phyloP scores from a whole-genome alignment of 2,113 vertebrate species.

The Acrocephalus arundinaceus region DNA sequence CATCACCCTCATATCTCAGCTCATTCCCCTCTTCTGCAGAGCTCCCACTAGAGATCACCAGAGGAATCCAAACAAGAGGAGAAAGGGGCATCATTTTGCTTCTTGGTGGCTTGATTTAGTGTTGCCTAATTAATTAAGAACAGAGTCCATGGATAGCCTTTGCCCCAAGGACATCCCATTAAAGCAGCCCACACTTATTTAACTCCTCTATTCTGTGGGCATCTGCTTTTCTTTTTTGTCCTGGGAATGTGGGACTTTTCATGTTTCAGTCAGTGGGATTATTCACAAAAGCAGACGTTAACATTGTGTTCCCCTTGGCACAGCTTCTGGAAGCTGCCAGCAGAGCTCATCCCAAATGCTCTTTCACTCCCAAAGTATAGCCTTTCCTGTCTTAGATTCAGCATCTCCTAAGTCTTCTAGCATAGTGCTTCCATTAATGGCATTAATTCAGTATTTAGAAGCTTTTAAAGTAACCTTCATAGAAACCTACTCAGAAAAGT shows the following conservation, averaged over 20 bases:
- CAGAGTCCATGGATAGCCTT: not conserved
- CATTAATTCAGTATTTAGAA: not conserved
- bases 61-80: not conserved
- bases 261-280: not conserved
- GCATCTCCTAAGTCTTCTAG: not conserved
- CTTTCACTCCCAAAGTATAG: not conserved
- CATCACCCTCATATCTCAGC: not conserved
- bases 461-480: not conserved
- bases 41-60: accelerated
- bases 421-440: not conserved
- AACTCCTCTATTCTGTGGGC: not conserved
- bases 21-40: not conserved
- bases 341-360: not conserved
- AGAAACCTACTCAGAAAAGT: not conserved
- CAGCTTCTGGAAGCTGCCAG: not conserved
- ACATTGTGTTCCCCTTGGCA: not conserved
- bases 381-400: not conserved
- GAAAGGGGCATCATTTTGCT: not conserved
- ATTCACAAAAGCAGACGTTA: not conserved
- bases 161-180: not conserved
- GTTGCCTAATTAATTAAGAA: not conserved
- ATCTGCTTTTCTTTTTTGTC: not conserved
- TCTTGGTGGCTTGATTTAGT: not conserved
- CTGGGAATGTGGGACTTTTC: not conserved
- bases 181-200: not conserved